Percentiles rank a stretch among this genome's conserved stretches.
phyloP scores from a whole-genome alignment of 2,797 vertebrate genomes.

The Chiroxiphia lanceolata region DNA sequence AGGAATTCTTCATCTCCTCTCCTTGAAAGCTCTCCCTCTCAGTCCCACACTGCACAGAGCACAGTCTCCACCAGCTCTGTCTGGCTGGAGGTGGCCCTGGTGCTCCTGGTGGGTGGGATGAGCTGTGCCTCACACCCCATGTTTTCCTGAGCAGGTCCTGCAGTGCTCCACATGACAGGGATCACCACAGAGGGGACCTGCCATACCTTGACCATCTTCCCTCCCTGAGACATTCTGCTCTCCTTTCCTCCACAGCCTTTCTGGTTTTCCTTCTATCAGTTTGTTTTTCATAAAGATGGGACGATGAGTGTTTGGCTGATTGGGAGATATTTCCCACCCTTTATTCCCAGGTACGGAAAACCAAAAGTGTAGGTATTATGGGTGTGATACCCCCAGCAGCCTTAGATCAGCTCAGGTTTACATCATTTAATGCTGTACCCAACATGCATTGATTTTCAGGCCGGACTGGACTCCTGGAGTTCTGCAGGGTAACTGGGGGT shows the following conservation, averaged over 20 bases:
- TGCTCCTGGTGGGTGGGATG: accelerated
- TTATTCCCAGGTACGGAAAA: background rate
- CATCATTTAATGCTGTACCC: background rate
- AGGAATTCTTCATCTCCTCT: background rate
- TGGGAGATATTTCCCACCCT: background rate
- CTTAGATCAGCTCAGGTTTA: background rate
- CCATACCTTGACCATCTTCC: background rate
- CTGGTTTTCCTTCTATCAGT: background rate
- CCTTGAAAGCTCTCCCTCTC: background rate
- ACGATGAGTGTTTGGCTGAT: background rate
- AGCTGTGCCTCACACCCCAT: background rate
- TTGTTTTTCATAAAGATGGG: background rate
- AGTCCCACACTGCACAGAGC: accelerated
- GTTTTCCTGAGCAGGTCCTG: background rate
- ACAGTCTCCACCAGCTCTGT: background rate
- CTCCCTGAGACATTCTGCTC: background rate
- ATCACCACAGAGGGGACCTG: accelerated
- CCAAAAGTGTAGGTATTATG: accelerated
- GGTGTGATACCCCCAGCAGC: background rate
- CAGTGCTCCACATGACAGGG: accelerated
- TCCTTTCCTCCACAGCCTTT: background rate
- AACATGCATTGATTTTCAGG: background rate
- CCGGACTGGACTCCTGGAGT: background rate
- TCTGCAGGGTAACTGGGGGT: background rate
- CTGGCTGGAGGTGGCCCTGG: accelerated